Percentiles rank a stretch among this genome's conserved stretches.
These are phyloP conservation scores for Brachyptera putata DNA, from an alignment of 2,888 invertebrate species.

Conservation along the genomic window DNA sequence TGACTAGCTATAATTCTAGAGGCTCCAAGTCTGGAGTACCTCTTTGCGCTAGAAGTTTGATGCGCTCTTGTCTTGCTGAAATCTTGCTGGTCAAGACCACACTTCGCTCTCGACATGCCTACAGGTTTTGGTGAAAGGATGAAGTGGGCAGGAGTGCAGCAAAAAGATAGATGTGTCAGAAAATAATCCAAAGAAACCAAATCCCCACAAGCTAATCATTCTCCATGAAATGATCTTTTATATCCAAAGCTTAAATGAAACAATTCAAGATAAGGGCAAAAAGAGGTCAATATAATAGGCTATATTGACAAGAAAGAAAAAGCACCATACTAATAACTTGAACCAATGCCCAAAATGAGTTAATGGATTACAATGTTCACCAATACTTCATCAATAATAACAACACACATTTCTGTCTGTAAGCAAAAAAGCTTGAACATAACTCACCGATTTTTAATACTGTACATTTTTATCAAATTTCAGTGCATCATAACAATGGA, in stretches of 20 bases:
- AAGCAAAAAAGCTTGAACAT: too few species aligned
- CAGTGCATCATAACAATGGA: too few species aligned
- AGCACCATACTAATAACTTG: conserved; percentile 20
- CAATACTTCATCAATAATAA: too few species aligned
- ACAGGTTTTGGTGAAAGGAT: conserved; percentile 28
- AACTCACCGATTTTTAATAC: too few species aligned
- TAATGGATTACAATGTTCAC: too few species aligned
- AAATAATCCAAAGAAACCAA: conserved; percentile 27
- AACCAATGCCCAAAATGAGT: too few species aligned
- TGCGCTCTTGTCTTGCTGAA: conserved; percentile 80
- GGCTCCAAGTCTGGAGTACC: conserved; percentile 79
- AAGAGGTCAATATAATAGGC: too few species aligned
- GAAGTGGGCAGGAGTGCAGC: conserved; percentile 41
- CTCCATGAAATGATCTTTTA: too few species aligned
- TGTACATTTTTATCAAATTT: too few species aligned
- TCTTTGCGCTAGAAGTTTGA: conserved; percentile 81
- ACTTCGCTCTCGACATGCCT: conserved; percentile 83
- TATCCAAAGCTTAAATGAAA: background rate
- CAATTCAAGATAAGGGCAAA: too few species aligned
- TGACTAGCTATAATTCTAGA: conserved; percentile 58
- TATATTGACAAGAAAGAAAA: conserved; percentile 11
- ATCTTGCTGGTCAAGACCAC: conserved; percentile 85
- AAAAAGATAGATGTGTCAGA: conserved; percentile 46
- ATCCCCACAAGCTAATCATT: conserved; percentile 12
- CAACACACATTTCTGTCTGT: too few species aligned